Conservation (phyloP, 2,113 vertebrate genomes). For the Lampris megalopsis region DNA sequence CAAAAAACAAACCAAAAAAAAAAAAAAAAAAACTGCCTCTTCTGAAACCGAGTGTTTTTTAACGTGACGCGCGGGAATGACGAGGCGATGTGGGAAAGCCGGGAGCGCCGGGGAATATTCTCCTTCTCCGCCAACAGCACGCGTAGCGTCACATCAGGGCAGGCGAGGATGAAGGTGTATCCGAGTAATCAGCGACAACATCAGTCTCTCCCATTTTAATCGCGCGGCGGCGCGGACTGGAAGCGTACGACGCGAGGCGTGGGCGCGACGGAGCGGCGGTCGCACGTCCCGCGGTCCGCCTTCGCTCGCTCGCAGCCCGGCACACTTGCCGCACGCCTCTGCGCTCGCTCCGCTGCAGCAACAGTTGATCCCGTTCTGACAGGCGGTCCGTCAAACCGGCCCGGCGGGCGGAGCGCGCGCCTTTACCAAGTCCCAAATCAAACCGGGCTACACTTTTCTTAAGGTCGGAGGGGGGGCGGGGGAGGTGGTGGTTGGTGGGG, state of each 20-base stretch:
- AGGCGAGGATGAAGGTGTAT: constrained; percentile 74
- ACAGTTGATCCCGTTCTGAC: constrained; percentile 81
- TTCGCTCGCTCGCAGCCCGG: constrained; percentile 23
- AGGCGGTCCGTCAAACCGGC: constrained; percentile 52
- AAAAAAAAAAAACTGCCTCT: constrained; percentile 20
- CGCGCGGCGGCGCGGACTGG: constrained; percentile 41
- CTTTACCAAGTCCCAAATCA: constrained; percentile 52
- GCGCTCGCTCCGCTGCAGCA: constrained; percentile 74
- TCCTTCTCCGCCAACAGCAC: constrained; percentile 74
- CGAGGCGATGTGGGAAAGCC: constrained; percentile 57
- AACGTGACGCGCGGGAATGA: constrained; percentile 35
- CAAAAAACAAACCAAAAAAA: constrained; percentile 20
- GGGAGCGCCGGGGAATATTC: constrained; percentile 57
- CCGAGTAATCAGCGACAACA: constrained; percentile 66
- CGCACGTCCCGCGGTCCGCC: no score
- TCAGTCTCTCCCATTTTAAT: constrained; percentile 76
- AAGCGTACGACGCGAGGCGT: no score
- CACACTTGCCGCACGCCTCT: constrained; percentile 60
- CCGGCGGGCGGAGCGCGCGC: constrained; percentile 36
- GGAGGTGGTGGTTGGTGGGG: no score
- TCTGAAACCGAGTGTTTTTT: neutral
- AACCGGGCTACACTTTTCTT: constrained; percentile 45
- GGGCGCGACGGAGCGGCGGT: no score
- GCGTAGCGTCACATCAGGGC: constrained; percentile 76
- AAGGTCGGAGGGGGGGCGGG: no score